Percentiles rank a stretch among this genome's conserved stretches.
phyloP scores from a whole-genome alignment of 64 coral and sea anemone genomes.

The Montipora cactus region DNA sequence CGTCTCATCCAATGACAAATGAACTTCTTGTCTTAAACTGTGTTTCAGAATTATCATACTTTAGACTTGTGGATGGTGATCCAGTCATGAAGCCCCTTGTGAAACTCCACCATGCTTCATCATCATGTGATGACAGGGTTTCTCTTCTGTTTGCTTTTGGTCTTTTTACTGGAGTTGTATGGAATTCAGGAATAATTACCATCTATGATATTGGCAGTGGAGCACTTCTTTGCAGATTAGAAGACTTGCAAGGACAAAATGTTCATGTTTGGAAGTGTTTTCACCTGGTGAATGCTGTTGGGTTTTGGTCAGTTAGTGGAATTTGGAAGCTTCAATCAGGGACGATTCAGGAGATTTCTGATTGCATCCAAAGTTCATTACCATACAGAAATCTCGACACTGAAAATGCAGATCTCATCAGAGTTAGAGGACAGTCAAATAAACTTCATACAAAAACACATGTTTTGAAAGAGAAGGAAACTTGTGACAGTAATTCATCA shows the following conservation, averaged over 20 bases:
- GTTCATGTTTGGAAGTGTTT: conserved; percentile 59
- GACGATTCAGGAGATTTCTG: conserved; percentile 69
- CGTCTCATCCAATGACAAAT: conserved; percentile 73
- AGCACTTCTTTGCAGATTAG: conserved; percentile 26
- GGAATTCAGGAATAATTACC: conserved; percentile 52
- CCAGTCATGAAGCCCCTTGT: conserved; percentile 40
- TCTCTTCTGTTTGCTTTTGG: conserved; percentile 61
- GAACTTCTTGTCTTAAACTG: conserved; percentile 73
- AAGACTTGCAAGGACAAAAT: conserved; percentile 43
- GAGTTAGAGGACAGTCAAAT: not conserved
- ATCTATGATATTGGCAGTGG: conserved; percentile 81
- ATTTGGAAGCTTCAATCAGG: conserved; percentile 82
- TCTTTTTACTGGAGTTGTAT: conserved; percentile 66
- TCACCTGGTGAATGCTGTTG: conserved; percentile 55
- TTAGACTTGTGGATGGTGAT: conserved; percentile 67
- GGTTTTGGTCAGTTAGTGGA: conserved; percentile 64
- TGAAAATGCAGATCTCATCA: not conserved
- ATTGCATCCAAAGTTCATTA: conserved; percentile 46
- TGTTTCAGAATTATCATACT: conserved; percentile 28
- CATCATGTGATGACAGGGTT: not conserved
- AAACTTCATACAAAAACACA: not conserved
- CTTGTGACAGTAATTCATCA: not conserved
- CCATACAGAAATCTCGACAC: not conserved
- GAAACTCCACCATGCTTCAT: not conserved
- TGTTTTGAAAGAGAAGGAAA: not conserved